Conservation (phyloP, 1,140 invertebrate genomes). For the Drosophila nebulosa region DNA sequence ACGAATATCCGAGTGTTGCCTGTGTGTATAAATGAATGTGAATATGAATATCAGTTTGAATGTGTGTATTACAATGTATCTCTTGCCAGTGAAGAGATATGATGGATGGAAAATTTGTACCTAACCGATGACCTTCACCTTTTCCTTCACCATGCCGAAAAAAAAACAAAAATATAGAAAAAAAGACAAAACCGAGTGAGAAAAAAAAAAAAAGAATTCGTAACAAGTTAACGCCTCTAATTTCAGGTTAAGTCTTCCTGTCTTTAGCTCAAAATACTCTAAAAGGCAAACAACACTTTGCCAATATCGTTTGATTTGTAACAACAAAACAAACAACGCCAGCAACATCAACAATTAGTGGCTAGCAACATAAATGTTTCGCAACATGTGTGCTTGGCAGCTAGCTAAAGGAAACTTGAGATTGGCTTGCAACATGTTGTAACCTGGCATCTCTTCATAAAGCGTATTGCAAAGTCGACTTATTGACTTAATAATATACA, state of each 20-base stretch:
- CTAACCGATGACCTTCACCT: conserved; percentile 52
- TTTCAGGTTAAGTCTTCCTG: conserved; percentile 41
- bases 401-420: too few relatives aligned
- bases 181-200: conserved; percentile 28
- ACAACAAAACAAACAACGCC: too few relatives aligned
- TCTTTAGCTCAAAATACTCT: neutral
- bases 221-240: conserved; percentile 49
- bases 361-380: neutral
- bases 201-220: conserved; percentile 46
- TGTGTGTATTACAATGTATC: conserved; percentile 16
- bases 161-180: too few relatives aligned
- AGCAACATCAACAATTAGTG: too few relatives aligned
- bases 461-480: neutral
- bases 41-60: neutral
- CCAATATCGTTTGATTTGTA: neutral
- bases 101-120: conserved; percentile 27
- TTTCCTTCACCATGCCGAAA: conserved; percentile 30
- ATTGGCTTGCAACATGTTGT: neutral
- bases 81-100: conserved; percentile 9
- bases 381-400: neutral
- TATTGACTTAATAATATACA: neutral
- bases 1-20: too few relatives aligned
- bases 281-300: neutral
- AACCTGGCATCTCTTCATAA: too few relatives aligned
- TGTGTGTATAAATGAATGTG: too few relatives aligned